Conservation (phyloP, 2,113 vertebrate species). For the Nannobrachium achirus region DNA sequence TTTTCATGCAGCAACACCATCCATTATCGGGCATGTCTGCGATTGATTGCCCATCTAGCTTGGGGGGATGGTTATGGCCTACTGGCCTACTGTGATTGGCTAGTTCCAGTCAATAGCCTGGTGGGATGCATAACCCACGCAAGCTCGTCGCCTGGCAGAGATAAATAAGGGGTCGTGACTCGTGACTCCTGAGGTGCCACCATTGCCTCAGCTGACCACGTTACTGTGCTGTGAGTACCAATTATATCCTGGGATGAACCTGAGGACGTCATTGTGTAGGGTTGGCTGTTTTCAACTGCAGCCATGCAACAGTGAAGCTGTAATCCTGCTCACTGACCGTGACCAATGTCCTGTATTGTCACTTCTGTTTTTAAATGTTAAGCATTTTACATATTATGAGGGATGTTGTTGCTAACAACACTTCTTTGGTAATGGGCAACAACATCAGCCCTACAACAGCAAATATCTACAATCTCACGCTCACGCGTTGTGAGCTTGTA, state of each 20-base stretch:
- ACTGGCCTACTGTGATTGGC: no score
- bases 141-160: background rate
- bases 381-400: background rate
- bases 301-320: background rate
- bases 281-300: background rate
- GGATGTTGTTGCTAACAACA: background rate
- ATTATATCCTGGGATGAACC: slow-evolving; percentile 15
- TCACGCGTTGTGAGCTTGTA: no score
- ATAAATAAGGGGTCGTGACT: background rate
- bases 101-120: no score
- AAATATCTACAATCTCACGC: no score
- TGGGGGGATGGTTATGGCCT: no score
- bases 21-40: no score
- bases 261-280: background rate
- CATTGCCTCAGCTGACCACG: background rate
- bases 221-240: slow-evolving; percentile 4
- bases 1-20: no score
- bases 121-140: background rate
- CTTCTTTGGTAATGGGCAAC: background rate
- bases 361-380: background rate
- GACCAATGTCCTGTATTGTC: background rate
- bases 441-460: no score
- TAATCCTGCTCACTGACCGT: background rate
- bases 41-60: no score
- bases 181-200: background rate